phyloP scores from a whole-genome alignment of 1,140 invertebrate genomes.

The Chrysopa pallens region DNA sequence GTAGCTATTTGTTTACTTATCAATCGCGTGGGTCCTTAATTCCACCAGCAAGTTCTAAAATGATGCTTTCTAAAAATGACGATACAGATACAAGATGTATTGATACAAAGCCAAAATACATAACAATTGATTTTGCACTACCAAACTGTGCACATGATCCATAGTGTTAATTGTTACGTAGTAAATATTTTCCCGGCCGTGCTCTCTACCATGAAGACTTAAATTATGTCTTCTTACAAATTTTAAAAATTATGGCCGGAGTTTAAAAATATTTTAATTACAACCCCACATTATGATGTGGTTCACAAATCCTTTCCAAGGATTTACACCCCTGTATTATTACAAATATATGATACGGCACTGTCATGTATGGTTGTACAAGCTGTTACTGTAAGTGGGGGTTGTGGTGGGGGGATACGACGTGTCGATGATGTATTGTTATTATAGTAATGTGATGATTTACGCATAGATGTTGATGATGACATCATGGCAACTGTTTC shows the following conservation, averaged over 20 bases:
- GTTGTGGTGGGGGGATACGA: slow-evolving; percentile 31
- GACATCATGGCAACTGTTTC: slow-evolving; percentile 69
- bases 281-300: not conserved
- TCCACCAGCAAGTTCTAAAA: too few species aligned
- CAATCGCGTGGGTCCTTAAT: too few species aligned
- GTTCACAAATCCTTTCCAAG: not conserved
- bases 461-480: slow-evolving; percentile 60
- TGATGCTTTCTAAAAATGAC: too few species aligned
- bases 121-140: too few species aligned
- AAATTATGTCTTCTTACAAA: not conserved
- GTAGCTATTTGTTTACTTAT: too few species aligned
- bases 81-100: too few species aligned
- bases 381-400: too few species aligned
- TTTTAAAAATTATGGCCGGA: not conserved
- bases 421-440: slow-evolving; percentile 43
- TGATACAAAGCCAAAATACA: too few species aligned
- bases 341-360: slow-evolving; percentile 58
- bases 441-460: slow-evolving; percentile 64
- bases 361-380: slow-evolving; percentile 33
- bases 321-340: slow-evolving; percentile 33
- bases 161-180: too few species aligned
- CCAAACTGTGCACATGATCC: too few species aligned
- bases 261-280: not conserved
- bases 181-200: too few species aligned
- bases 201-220: too few species aligned